Evolutionary conservation across 1,140 invertebrate genomes (phyloP).

Genomic region (Dinoponera quadriceps): DNA sequence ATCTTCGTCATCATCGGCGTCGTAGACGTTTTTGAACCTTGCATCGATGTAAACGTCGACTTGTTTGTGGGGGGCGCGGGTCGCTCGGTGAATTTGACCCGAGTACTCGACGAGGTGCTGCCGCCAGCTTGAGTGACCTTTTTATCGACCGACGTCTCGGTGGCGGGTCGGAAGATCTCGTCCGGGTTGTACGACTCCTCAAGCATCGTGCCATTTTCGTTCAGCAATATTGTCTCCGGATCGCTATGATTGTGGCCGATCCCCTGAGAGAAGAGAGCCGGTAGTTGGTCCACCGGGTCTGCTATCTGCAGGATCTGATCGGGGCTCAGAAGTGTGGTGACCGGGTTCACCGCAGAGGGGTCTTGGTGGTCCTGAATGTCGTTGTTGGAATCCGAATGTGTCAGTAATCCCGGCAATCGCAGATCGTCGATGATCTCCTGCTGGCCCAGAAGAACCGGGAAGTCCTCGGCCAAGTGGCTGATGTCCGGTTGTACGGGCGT

Average conservation of each 20-base stretch:
- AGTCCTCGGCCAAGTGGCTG: slow-evolving; percentile 77
- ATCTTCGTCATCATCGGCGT: slow-evolving; percentile 34
- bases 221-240: slow-evolving; percentile 89
- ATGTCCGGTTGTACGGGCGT: slow-evolving; percentile 67
- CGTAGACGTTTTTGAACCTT: slow-evolving; percentile 4
- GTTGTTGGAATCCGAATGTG: slow-evolving; percentile 78
- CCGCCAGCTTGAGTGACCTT: not conserved
- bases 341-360: slow-evolving; percentile 79
- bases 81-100: slow-evolving; percentile 64
- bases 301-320: slow-evolving; percentile 83
- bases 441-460: slow-evolving; percentile 76
- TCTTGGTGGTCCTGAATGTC: slow-evolving; percentile 81
- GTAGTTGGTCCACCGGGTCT: slow-evolving; percentile 82
- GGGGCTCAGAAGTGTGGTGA: slow-evolving; percentile 84
- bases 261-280: slow-evolving; percentile 80
- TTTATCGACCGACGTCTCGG: slow-evolving; percentile 33
- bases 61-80: not conserved
- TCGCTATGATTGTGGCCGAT: slow-evolving; percentile 84
- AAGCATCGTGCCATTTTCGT: slow-evolving; percentile 87
- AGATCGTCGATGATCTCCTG: slow-evolving; percentile 79
- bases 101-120: not conserved
- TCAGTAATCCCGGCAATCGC: slow-evolving; percentile 76
- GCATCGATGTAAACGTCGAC: not conserved
- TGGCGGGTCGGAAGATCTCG: slow-evolving; percentile 84
- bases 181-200: slow-evolving; percentile 88